Percentiles rank a stretch among this genome's conserved stretches.
phyloP scores from a whole-genome alignment of 2,113 vertebrate genomes.

The Ursus arctos region DNA sequence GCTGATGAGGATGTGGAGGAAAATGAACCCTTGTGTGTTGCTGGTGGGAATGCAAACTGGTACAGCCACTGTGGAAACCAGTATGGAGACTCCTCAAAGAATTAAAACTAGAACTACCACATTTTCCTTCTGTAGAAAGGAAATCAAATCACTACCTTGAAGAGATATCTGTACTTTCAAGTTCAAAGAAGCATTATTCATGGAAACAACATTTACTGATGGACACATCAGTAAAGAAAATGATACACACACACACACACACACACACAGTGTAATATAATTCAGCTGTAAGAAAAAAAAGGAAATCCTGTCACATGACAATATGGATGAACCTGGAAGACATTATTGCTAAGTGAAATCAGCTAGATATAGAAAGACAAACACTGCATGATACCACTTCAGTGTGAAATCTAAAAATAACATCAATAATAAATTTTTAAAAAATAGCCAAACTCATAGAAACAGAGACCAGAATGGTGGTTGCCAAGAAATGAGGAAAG shows the following conservation, averaged over 20 bases:
- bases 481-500: neutral
- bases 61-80: neutral
- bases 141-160: neutral
- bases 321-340: neutral
- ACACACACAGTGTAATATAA: neutral
- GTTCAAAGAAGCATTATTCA: neutral
- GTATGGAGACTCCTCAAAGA: neutral
- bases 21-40: neutral
- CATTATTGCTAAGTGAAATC: neutral
- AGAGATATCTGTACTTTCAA: neutral
- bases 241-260: neutral
- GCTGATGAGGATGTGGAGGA: neutral
- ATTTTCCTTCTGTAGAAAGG: neutral
- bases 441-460: neutral
- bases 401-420: neutral
- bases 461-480: neutral
- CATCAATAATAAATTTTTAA: neutral
- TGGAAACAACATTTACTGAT: neutral
- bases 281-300: neutral
- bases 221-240: neutral
- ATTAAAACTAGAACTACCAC: neutral
- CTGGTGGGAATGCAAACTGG: neutral
- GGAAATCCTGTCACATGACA: neutral
- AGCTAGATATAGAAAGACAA: neutral
- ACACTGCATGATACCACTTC: neutral